Percentiles rank a stretch among this genome's conserved stretches.
These are phyloP conservation scores for Orestias chungarensis DNA, from an alignment of 2,797 vertebrate species.

Conservation along the genomic window DNA sequence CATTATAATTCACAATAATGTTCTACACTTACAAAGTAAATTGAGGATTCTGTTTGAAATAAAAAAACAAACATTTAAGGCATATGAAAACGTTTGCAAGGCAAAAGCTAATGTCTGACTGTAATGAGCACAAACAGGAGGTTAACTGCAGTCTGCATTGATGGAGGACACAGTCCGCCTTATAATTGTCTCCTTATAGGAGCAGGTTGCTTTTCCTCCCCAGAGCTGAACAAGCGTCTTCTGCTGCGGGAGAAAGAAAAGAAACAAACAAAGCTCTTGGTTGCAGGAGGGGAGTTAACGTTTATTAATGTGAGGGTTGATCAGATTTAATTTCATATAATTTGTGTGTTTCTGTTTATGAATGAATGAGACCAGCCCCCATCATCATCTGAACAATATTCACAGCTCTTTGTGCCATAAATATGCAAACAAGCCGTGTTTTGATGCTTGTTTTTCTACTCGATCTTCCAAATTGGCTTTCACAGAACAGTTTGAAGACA, in stretches of 20 bases:
- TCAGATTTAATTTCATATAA: constrained; percentile 57
- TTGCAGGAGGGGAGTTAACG: constrained; percentile 35
- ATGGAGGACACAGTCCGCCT: constrained; percentile 57
- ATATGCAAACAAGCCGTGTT: constrained; percentile 64
- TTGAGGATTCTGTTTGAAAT: neutral
- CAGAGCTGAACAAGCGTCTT: constrained; percentile 15
- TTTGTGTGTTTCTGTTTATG: constrained; percentile 65
- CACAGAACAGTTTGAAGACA: constrained; percentile 34
- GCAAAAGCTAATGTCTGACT: constrained; percentile 44
- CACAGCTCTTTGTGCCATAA: constrained; percentile 50
- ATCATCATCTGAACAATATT: constrained; percentile 56
- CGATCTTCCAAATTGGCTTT: constrained; percentile 57
- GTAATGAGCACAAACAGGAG: constrained; percentile 62
- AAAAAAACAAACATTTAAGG: neutral
- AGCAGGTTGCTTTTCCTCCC: constrained; percentile 54
- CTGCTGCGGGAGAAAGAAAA: constrained; percentile 16
- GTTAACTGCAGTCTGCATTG: constrained; percentile 59
- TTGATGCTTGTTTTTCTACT: constrained; percentile 60
- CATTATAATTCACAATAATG: neutral
- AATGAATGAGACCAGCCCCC: constrained; percentile 51
- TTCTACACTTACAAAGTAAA: neutral
- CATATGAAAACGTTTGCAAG: neutral
- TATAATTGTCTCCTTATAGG: constrained; percentile 69
- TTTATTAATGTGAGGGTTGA: constrained; percentile 52
- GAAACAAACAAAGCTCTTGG: constrained; percentile 44